Base-by-base conservation (phyloP, 2,113 vertebrate genomes). In the Cyprinodon variegatus region DNA sequence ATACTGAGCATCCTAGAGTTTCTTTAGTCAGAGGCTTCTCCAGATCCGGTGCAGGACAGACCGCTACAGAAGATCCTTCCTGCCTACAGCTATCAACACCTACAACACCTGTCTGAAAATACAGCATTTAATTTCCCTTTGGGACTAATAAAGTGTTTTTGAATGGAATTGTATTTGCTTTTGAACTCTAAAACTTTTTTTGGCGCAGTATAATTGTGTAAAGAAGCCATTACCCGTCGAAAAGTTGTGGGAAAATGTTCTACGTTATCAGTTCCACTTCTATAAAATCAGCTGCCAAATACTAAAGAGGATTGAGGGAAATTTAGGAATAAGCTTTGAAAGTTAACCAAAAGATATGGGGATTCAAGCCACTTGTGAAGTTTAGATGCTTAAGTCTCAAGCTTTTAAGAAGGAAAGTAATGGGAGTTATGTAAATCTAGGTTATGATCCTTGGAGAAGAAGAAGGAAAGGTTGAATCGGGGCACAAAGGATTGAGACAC, bases 371-470 rank as follows among this genome's bases (percentile, higher is more conserved):
- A 90, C 83, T 85, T 88, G 74, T 83, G 76, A 87, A 83, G 86
- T 90, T 91, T 68, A 89, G 79, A 72, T 85, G 50, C 83, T 91
- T 89, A 86, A 91, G 77, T 90, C 61, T 83, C 29, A n/a, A 77
- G 86, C 89, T 93, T 91, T 90, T 73, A 90, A 89, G 74, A 79
- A 77, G 72, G 48, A 67, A 63, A 84, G 81, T 83, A 91, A 83
- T 89, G 70, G 89, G 88, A 91, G 88, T 77, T 88, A 89, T 92
- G 83, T 89, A 84, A 90, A 90, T 86, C 84, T 84, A 77, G 77
- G 84, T 88, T 90, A 86, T 85, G 90, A 91, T 85, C 83, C 81
- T 66, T 20, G 53, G 50, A 77, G 61, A 61, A 86, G 83, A 62
- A 65, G 39, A 61, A 74, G 72, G 72, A 57, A 77, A 69, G 39